These are phyloP conservation scores for Semnornis frantzii DNA, from an alignment of 2,113 vertebrate genomes.

Conservation along the genomic window DNA sequence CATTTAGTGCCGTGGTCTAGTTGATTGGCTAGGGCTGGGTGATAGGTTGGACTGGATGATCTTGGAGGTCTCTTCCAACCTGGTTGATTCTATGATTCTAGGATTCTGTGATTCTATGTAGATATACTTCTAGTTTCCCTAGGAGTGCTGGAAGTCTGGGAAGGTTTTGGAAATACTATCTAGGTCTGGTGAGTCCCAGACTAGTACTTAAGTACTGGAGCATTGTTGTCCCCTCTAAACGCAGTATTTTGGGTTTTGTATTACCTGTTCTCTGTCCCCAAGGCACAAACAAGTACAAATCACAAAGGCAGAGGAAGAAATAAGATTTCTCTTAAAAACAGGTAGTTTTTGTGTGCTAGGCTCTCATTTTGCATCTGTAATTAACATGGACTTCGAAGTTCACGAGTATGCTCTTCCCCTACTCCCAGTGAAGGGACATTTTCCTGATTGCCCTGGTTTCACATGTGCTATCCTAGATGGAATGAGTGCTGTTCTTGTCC, in stretches of 20 bases:
- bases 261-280: not conserved
- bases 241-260: not conserved
- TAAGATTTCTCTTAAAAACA: conserved; percentile 4
- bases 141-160: not conserved
- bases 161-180: not conserved
- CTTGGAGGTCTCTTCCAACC: too few species aligned
- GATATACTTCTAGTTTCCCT: not conserved
- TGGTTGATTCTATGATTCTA: too few species aligned
- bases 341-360: not conserved
- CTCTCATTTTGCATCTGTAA: not conserved
- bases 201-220: not conserved
- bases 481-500: not conserved
- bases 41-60: too few species aligned
- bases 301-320: not conserved
- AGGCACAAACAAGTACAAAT: not conserved
- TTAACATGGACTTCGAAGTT: not conserved
- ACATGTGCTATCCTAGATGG: not conserved
- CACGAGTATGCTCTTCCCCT: not conserved
- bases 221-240: not conserved
- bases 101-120: not conserved
- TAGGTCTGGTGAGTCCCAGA: not conserved
- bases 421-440: not conserved
- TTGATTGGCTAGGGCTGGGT: too few species aligned
- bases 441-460: not conserved
- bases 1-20: too few species aligned